These are phyloP conservation scores for Melanargia galathea DNA, from an alignment of 2,888 invertebrate genomes.

Conservation along the genomic window DNA sequence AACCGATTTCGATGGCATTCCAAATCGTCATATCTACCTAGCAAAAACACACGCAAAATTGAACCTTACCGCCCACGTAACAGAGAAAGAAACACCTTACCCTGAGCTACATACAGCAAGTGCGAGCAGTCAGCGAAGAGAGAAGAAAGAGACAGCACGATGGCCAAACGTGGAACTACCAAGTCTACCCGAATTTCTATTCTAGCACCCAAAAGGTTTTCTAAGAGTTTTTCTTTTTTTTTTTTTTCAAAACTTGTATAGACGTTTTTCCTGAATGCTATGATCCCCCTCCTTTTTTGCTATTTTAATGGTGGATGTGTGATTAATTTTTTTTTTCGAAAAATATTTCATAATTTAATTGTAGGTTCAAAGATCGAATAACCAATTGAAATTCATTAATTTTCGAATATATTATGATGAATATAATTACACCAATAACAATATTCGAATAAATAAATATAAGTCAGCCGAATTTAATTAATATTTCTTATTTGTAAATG, in stretches of 20 bases:
- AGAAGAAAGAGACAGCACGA: slow-evolving; percentile 62
- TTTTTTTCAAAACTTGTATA: slow-evolving; percentile 2
- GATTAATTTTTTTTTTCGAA: neutral
- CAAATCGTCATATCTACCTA: neutral
- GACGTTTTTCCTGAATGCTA: slow-evolving; percentile 7
- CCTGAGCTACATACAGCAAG: slow-evolving; percentile 74
- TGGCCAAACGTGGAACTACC: slow-evolving; percentile 89
- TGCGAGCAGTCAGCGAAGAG: slow-evolving; percentile 68
- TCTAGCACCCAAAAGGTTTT: slow-evolving; percentile 91
- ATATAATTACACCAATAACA: no score
- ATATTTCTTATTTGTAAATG: no score
- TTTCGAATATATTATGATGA: no score
- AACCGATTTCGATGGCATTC: neutral
- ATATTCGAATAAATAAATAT: no score
- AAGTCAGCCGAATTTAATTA: no score
- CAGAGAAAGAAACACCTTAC: slow-evolving; percentile 72
- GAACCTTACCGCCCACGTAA: slow-evolving; percentile 26
- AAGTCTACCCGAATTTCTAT: slow-evolving; percentile 92
- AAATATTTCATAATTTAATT: neutral
- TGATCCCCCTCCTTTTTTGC: neutral
- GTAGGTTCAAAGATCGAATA: no score
- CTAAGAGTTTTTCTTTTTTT: slow-evolving; percentile 15
- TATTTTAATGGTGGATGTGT: slow-evolving; percentile 10
- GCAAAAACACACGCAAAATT: slow-evolving; percentile 6
- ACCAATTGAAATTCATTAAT: no score